A percentile compares a stretch with the other conserved stretches of the same genome.
Evolutionary conservation across 2,113 vertebrate species (phyloP).

Genomic region (Plecotus auritus): DNA sequence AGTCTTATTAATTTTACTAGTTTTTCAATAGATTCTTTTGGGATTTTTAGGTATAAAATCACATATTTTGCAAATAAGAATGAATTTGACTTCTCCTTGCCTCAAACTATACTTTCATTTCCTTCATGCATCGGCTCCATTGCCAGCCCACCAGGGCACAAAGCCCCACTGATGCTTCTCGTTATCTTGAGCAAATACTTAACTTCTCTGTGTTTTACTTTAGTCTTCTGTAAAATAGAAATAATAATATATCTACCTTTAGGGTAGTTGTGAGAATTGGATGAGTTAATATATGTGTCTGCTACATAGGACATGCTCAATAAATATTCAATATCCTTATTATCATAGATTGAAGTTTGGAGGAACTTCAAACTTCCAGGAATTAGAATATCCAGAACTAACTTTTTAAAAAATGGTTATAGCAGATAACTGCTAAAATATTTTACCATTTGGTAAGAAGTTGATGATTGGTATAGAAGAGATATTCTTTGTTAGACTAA

Average conservation of each 20-base stretch:
- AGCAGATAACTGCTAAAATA: neutral
- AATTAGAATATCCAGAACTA: neutral
- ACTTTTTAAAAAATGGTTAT: neutral
- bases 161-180: neutral
- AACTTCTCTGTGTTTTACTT: neutral
- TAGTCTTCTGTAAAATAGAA: neutral
- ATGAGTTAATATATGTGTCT: neutral
- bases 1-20: neutral
- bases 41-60: neutral
- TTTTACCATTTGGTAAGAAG: neutral
- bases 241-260: neutral
- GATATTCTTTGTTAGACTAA: neutral
- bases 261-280: neutral
- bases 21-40: neutral
- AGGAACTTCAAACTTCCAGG: neutral
- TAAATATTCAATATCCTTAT: neutral
- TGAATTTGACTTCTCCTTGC: neutral
- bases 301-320: neutral
- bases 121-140: neutral
- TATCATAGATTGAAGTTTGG: neutral
- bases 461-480: neutral
- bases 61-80: conserved; percentile 8
- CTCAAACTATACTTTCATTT: neutral
- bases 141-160: neutral
- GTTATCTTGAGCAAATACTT: neutral